Conservation (phyloP, 2,888 invertebrate species). For the Saturnia pavonia region DNA sequence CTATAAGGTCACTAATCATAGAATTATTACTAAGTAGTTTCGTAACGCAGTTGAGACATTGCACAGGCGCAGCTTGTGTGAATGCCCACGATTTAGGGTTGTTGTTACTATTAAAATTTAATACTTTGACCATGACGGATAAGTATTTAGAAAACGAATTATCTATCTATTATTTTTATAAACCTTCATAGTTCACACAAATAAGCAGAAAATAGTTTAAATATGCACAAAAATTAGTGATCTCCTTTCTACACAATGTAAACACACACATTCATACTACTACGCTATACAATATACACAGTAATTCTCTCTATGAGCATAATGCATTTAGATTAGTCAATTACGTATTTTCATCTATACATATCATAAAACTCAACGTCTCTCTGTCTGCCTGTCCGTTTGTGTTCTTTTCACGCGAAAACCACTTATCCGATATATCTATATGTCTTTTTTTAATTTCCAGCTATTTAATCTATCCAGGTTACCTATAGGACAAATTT, state of each 20-base stretch:
- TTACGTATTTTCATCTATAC: too few relatives aligned
- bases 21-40: constrained; percentile 51
- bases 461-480: too few relatives aligned
- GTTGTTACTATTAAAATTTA: background rate
- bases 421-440: too few relatives aligned
- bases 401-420: too few relatives aligned
- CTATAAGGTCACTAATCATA: constrained; percentile 55
- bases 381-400: too few relatives aligned
- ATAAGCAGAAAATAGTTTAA: background rate
- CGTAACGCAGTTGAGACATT: constrained; percentile 51
- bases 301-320: too few relatives aligned
- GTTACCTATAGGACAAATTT: too few relatives aligned
- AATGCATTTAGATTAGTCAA: too few relatives aligned
- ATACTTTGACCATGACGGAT: background rate
- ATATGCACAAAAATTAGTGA: background rate
- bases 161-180: background rate
- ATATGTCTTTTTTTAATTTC: too few relatives aligned
- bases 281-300: too few relatives aligned
- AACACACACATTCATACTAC: too few relatives aligned
- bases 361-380: too few relatives aligned
- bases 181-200: background rate
- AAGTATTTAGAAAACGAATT: background rate
- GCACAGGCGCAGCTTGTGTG: constrained; percentile 39
- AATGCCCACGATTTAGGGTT: constrained; percentile 23
- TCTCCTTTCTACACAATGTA: background rate